A percentile compares a stretch with the other conserved stretches of the same genome.
phyloP scores from a whole-genome alignment of 2,888 invertebrate genomes.

The Melangyna quadrimaculata region DNA sequence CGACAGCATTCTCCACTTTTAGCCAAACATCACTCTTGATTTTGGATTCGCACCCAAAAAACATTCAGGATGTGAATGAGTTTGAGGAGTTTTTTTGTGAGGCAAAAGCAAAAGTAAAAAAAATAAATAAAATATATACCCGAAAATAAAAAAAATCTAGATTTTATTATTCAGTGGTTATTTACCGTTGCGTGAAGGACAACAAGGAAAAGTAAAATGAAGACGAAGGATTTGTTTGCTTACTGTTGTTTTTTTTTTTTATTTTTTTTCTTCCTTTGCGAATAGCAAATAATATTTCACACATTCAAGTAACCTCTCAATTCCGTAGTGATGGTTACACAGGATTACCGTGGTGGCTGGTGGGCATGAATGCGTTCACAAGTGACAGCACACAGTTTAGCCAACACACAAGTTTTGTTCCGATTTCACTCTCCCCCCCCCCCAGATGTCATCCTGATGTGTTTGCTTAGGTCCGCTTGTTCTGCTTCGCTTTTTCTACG shows the following conservation, averaged over 20 bases:
- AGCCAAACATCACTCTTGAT: constrained; percentile 66
- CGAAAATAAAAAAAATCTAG: constrained; percentile 34
- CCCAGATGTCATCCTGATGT: constrained; percentile 2
- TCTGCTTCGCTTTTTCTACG: constrained; percentile 36
- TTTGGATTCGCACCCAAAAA: constrained; percentile 38
- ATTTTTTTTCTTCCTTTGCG: not conserved
- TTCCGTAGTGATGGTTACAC: constrained; percentile 43
- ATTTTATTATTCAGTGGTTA: constrained; percentile 67
- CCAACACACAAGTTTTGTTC: constrained; percentile 24
- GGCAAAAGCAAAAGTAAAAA: not conserved
- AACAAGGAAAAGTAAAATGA: constrained; percentile 44
- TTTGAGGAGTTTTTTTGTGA: not conserved
- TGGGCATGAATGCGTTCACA: constrained; percentile 42
- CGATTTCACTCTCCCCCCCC: not conserved
- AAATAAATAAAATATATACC: not conserved
- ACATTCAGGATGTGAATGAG: constrained; percentile 1
- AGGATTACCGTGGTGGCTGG: constrained; percentile 39
- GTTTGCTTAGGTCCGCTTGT: constrained; percentile 60
- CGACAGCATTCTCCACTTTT: constrained; percentile 58
- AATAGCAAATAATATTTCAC: constrained; percentile 62
- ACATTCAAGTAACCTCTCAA: constrained; percentile 47
- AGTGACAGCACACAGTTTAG: constrained; percentile 63
- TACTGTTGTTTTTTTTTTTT: not conserved
- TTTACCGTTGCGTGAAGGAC: constrained; percentile 71
- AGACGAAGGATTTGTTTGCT: constrained; percentile 25